Evolutionary conservation across 2,113 vertebrate species (phyloP), one percentile per base, ranked within the genome.

Genomic region (Todiramphus saurophagus): DNA sequence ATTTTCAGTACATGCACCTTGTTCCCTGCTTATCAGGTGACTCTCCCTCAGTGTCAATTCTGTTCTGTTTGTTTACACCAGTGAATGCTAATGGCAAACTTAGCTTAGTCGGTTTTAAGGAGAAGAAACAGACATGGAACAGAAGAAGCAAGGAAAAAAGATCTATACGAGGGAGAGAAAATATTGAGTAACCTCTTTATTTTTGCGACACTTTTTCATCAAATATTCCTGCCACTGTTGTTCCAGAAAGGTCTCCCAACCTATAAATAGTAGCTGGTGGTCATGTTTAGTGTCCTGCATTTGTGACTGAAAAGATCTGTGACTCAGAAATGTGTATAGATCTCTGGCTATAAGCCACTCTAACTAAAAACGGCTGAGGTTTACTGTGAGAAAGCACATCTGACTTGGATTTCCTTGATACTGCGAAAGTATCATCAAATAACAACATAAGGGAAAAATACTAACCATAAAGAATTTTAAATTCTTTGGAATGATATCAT

Each of bases 331-430:
- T 44, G 66, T 73, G 67, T 64, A 68, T 9, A 70, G 39, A 6
- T 39, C 50, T 28, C 72, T 88, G 73, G 53, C 88, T 90, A 15
- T 43, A 78, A 81, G 83, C 85, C 89, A 89, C 75, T 92, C 68
- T 41, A 39, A 58, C 85, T 87, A 48, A 28, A 86, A 83, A 81
- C 91, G 82, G 73, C 77, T 86, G 89, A 90, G 83, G 69, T 64
- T 90, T 89, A 55, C 76, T 94, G 93, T 70, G 90, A 97, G 94
- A 87, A 91, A 79, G 79, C 41, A 79, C 74, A 91, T 94, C 90
- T 96, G 92, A 93, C 79, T 97, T 93, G 72, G 79, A 97, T 96
- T 96, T 97, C 90, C 83, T 93, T 70, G 62, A 51, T 62, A 89
- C 90, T 82, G 51, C 83, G 87, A 89, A 81, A 87, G 75, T 84